Conservation (phyloP, 2,797 vertebrate species). For the Otolemur crassicaudatus region DNA sequence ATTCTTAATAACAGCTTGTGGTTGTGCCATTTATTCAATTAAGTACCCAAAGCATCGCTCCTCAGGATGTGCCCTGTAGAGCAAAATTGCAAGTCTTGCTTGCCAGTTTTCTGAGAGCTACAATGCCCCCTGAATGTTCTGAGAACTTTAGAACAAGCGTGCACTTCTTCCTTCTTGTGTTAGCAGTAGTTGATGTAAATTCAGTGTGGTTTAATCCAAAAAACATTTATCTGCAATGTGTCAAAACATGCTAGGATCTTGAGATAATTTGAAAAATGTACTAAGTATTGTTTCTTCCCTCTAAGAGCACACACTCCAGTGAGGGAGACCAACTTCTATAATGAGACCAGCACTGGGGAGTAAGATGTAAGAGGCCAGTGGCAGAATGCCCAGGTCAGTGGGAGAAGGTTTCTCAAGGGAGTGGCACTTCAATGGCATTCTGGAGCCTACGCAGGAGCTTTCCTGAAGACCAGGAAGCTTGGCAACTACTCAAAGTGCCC, state of each 20-base stretch:
- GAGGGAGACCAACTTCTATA: not conserved
- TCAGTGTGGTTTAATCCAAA: not conserved
- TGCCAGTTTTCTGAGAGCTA: not conserved
- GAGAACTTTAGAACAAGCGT: not conserved
- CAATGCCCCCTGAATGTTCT: not conserved
- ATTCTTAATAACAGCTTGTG: constrained; percentile 82
- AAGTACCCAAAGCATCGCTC: constrained; percentile 72
- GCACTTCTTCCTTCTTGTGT: not conserved
- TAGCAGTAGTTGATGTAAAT: constrained; percentile 4
- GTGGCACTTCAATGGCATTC: not conserved
- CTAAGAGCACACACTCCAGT: not conserved
- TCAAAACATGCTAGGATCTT: not conserved
- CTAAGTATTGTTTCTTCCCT: not conserved
- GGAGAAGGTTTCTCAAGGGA: not conserved
- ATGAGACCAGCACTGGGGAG: not conserved
- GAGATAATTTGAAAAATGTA: not conserved
- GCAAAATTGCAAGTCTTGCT: constrained; percentile 65
- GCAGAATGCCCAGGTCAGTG: not conserved
- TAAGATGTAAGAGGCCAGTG: not conserved
- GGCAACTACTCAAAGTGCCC: not conserved
- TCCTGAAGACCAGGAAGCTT: not conserved
- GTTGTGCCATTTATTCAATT: constrained; percentile 80
- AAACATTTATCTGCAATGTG: not conserved
- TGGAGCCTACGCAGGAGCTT: not conserved
- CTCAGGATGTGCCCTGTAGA: constrained; percentile 73